Evolutionary conservation across 2,797 vertebrate species (phyloP).

Genomic region (Ctenochaetus hawaiiensis): DNA sequence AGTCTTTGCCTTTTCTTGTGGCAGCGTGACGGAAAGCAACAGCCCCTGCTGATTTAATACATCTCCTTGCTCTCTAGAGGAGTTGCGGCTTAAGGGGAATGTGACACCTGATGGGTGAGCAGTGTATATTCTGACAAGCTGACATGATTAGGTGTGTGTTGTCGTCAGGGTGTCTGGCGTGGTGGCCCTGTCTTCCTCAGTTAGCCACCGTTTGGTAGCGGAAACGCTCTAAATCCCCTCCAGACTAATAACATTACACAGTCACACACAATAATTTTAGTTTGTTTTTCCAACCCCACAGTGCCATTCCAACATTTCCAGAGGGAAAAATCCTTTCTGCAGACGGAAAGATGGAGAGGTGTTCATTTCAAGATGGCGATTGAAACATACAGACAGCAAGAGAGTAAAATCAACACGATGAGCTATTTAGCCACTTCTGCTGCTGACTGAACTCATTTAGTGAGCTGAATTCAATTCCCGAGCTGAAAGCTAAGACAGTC

Average conservation of each 20-base stretch:
- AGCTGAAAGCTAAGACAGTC: constrained; percentile 49
- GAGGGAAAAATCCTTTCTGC: constrained; percentile 78
- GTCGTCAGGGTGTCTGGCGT: constrained; percentile 67
- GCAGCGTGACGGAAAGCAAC: constrained; percentile 60
- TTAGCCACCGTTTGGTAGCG: constrained; percentile 76
- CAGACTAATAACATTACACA: constrained; percentile 77
- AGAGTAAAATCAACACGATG: constrained; percentile 64
- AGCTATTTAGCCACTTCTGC: constrained; percentile 52
- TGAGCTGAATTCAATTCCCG: constrained; percentile 31
- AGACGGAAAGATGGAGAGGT: constrained; percentile 77
- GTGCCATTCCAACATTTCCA: constrained; percentile 77
- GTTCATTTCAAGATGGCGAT: constrained; percentile 72
- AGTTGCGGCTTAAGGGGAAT: constrained; percentile 70
- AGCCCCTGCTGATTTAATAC: constrained; percentile 68
- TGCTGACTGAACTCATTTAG: constrained; percentile 36
- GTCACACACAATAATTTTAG: constrained; percentile 77
- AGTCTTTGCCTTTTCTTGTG: constrained; percentile 59
- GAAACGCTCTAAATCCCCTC: constrained; percentile 72
- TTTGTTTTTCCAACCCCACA: constrained; percentile 74
- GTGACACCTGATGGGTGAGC: constrained; percentile 72
- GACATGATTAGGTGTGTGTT: constrained; percentile 63
- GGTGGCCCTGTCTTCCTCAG: constrained; percentile 71
- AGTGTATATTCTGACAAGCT: constrained; percentile 50
- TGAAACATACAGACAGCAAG: constrained; percentile 56
- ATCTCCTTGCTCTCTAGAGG: constrained; percentile 61